Evolutionary conservation across 2,888 invertebrate species (phyloP), one percentile per base, ranked within the genome.

Genomic region (Phasia obesa): DNA sequence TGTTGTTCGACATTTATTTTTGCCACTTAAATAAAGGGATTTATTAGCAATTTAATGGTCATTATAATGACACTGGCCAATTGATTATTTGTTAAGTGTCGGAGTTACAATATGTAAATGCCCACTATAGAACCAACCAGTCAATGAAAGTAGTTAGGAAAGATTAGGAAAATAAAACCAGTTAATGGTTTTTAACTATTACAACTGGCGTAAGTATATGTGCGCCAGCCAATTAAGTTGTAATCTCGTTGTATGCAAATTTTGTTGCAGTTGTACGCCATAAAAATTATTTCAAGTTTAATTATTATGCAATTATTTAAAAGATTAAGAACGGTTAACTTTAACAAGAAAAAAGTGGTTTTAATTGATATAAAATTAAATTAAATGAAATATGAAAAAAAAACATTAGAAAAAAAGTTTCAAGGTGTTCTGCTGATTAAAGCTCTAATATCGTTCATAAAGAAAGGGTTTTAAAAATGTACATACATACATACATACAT

Each of bases 261-360:
- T 73, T 64, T n/a, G 23, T 62, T 77, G 21, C 49, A 31, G 25
- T 71, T 47, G 69, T 55, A 49, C 21, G 31, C 21, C 6, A 59
- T 59, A 27, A 35, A n/a, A 65, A 71, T 49, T 27, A 75, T 75
- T 75, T 83, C 78, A 79, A 79, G 79, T 83, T 83, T 83, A 83
- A 83, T 79, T 83, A 79, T 83, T 79, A 75, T 79, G 75, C 75
- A 71, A 79, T 79, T 79, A 79, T 67, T 65, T 65, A 44, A 74
- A 49, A 71, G 74, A 82, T 82, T 78, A 59, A 70, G 73, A 77
- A 76, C 70, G 70, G 57, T 78, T 51, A 78, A 65, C 27, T 79
- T 67, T 60, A 79, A 53, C 42, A 25, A 49, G 64, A 27, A 59
- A 67, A 53, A 64, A 71, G 65, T 59, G 27, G 71, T 65, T 65